Base-by-base conservation (phyloP, 1,140 invertebrate species). In the Lycorma delicatula region DNA sequence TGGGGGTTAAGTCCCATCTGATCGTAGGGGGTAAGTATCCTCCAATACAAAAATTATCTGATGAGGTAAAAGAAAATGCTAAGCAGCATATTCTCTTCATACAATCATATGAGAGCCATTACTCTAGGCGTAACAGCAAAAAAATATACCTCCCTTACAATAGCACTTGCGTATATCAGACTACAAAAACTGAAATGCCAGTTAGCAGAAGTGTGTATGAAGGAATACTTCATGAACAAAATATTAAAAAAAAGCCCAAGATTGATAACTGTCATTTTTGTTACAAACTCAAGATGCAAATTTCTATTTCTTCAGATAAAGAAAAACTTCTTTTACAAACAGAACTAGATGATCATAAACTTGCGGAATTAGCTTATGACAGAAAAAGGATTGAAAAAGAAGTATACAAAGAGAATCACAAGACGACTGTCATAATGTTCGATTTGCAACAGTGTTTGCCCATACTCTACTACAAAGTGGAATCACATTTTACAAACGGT, bases 401-500 rank as follows among this genome's bases (percentile, higher is more conserved):
- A 20, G 31, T 25, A 55, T 36, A 25, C 61, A 57, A 36, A 59
- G 22, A 6, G n/a, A 48, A 60, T 36, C 44, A 34, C 5, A 12
- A 22, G 31, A 56, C 63, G 11, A 47, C 61, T 23, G 38, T 57
- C 12, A 58, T 56, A 60, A 48, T 58, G 23, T 70, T 71, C 60
- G 68, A 71, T 61, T 58, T 72, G 7, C 69, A 71, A 61, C 68
- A 74, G 52, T 71, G 66, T 60, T 41, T 50, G 7, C 64, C 67
- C 18, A 72, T 70, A 9, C 66, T 4, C 52, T 50, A 13, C 58
- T 72, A 3, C 51, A 55, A 41, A 65, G 64, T 38, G 66, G 61
- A 7, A 47, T 68, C 5, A 56, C 65, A 13, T 71, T 67, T 62
- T 73, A 72, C 55, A 66, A 67, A 60, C 47, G 67, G 20, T 66